phyloP scores from a whole-genome alignment of 2,888 invertebrate genomes.

The Agonopterix heracliana region DNA sequence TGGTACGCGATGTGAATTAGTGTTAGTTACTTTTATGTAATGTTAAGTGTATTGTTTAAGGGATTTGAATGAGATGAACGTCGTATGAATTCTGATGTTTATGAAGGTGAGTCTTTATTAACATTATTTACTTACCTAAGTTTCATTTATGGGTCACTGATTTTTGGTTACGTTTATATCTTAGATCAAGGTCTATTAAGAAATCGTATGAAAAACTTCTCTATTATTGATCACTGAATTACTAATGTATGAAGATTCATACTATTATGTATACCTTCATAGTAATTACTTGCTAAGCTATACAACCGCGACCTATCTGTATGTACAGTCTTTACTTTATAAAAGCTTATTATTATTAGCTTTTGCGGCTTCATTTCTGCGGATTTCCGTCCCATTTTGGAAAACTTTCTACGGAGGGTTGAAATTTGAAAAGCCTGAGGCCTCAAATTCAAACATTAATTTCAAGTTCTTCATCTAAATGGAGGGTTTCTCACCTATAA shows the following conservation, averaged over 20 bases:
- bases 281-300: too few relatives aligned
- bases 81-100: constrained; percentile 25
- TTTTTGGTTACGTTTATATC: too few relatives aligned
- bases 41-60: constrained; percentile 11
- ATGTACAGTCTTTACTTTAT: too few relatives aligned
- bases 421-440: constrained; percentile 10
- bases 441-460: constrained; percentile 1
- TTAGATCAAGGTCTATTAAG: too few relatives aligned
- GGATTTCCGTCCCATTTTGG: constrained; percentile 4
- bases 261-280: too few relatives aligned
- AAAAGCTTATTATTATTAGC: background rate
- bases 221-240: too few relatives aligned
- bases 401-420: constrained; percentile 6
- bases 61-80: constrained; percentile 10
- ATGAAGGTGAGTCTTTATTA: constrained; percentile 28
- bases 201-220: too few relatives aligned
- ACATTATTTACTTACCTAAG: background rate
- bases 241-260: too few relatives aligned
- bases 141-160: too few relatives aligned
- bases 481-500: background rate
- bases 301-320: too few relatives aligned
- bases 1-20: constrained; percentile 17
- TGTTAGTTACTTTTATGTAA: constrained; percentile 10
- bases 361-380: constrained; percentile 4
- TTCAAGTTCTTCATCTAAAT: background rate